These are phyloP conservation scores for Amyelois transitella DNA, from an alignment of 1,140 invertebrate genomes.

Conservation along the genomic window DNA sequence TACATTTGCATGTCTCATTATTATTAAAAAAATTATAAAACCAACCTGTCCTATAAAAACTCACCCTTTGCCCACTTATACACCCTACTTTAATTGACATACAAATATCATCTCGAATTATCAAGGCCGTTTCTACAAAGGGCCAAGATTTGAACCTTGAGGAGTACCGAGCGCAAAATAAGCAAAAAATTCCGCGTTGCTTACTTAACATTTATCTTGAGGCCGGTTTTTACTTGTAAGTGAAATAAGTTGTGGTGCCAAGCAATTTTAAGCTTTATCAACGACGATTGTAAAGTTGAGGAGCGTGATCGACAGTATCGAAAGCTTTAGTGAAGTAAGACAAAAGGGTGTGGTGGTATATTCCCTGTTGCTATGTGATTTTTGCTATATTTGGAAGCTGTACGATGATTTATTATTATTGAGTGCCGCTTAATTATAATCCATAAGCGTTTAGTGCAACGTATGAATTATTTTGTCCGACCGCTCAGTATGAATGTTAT, in stretches of 20 bases:
- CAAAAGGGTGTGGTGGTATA: constrained; percentile 20
- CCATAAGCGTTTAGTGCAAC: no score
- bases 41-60: background rate
- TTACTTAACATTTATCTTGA: constrained; percentile 46
- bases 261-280: constrained; percentile 15
- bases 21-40: background rate
- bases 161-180: constrained; percentile 31
- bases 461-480: no score
- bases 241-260: constrained; percentile 18
- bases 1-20: background rate
- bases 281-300: constrained; percentile 7
- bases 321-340: constrained; percentile 32
- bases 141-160: constrained; percentile 20
- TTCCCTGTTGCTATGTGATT: constrained; percentile 34
- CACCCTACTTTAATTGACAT: background rate
- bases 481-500: no score
- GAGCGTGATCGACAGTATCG: constrained; percentile 5
- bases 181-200: constrained; percentile 33
- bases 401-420: no score
- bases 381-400: no score
- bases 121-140: constrained; percentile 27
- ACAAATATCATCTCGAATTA: constrained; percentile 18
- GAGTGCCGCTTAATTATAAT: no score
- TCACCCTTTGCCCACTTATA: constrained; percentile 1
- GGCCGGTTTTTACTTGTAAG: constrained; percentile 43